Base-by-base conservation (phyloP, 2,888 invertebrate genomes). In the Chydorus sphaericus region DNA sequence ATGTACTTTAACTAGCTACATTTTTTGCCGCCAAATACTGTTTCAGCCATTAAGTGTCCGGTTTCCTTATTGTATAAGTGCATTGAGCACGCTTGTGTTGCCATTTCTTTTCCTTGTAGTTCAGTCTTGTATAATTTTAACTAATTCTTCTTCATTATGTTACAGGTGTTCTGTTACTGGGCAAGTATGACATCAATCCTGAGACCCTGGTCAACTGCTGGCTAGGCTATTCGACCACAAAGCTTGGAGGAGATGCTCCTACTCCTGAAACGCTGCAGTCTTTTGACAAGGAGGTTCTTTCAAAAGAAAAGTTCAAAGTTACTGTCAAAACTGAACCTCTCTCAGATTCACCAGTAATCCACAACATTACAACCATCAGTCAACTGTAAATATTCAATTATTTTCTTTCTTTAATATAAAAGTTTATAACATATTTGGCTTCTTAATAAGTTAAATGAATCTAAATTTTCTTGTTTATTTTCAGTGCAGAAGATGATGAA, bases 121-220 rank as follows among this genome's bases (percentile, higher is more conserved):
- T 11, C 14, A 11, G 18, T 44, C 18, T 20, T 23, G 44, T 23
- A 6, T 44, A n/a, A 44, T 44, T 44, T 14, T n/a, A n/a, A n/a
- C n/a, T n/a, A n/a, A 23, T 53, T 31, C 55, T 61, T 52, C 36
- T 60, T 50, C 57, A 55, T 59, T 59, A 59, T 61, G 52, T 64
- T 67, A 36, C 61, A 78, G 78, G 77, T 66, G 73, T 79, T 64
- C 79, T 78, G 67, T 70, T 85, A 61, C 83, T 84, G 66, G 68
- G 73, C 60, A 74, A 73, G 54, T 79, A 84, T 66, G 71, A 75
- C 63, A 70, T 84, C 52, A 66, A 67, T 60, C 79, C 82, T 37
- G 81, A 80, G 66, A 79, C 80, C 64, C 79, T 86, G 62, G 82
- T 80, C 54, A 81, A 83, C 66, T 77, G 80, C 73, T 88, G 86